These are phyloP conservation scores for Brachyrhaphis roseni DNA, from an alignment of 2,797 vertebrate species.

Conservation along the genomic window DNA sequence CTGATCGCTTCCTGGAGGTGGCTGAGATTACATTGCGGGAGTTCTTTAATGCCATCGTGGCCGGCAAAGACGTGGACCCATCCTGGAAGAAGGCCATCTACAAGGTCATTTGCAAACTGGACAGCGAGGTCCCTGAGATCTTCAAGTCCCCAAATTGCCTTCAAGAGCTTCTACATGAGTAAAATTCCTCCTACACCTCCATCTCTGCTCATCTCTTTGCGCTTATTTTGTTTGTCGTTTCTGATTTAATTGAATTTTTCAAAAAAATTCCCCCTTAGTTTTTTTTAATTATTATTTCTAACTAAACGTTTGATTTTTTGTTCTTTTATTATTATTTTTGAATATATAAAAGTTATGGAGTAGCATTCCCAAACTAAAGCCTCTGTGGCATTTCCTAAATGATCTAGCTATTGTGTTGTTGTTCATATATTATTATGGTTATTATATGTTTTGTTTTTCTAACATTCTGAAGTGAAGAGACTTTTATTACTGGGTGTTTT, in stretches of 20 bases:
- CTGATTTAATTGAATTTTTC: conserved; percentile 66
- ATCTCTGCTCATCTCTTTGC: conserved; percentile 54
- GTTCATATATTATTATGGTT: conserved; percentile 73
- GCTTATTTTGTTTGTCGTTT: conserved; percentile 52
- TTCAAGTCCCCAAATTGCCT: conserved; percentile 99
- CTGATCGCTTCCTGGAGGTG: conserved; percentile 99
- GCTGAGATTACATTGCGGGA: conserved; percentile 98
- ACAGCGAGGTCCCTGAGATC: conserved; percentile 98
- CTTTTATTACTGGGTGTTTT: conserved; percentile 66
- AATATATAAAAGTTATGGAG: conserved; percentile 91
- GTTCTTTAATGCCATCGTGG: conserved; percentile 99
- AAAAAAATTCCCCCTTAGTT: conserved; percentile 34
- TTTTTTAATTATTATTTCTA: conserved; percentile 35
- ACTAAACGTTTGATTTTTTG: conserved; percentile 50
- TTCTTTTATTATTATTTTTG: conserved; percentile 69
- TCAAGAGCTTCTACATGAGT: conserved; percentile 99
- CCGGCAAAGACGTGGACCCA: conserved; percentile 99
- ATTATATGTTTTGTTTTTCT: conserved; percentile 77
- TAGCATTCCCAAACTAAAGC: conserved; percentile 88
- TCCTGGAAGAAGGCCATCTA: conserved; percentile 99
- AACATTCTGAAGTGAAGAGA: conserved; percentile 75
- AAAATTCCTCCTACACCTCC: conserved; percentile 73
- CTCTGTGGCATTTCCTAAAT: conserved; percentile 80
- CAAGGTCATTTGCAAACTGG: conserved; percentile 99
- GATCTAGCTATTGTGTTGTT: conserved; percentile 79